Base-by-base conservation (phyloP, 2,113 vertebrate species). In the Seriola dumerili region DNA sequence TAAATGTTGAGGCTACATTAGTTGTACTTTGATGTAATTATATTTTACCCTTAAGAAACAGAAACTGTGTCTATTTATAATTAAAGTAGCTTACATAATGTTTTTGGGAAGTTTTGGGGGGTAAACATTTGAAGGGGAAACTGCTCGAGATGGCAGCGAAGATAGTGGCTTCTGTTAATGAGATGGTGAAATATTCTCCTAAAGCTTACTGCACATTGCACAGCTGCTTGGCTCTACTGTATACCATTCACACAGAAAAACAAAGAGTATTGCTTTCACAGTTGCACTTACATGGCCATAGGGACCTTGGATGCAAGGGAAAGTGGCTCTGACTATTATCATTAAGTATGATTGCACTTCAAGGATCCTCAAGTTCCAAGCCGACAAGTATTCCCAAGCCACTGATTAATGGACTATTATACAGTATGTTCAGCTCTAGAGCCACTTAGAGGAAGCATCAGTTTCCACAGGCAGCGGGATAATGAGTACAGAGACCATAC, bases 371-470 rank as follows among this genome's bases (percentile, higher is more conserved):
- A 25, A 80, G 85, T 81, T 87, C 72, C 61, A 44, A 73, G 81
- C 72, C 25, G 79, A 88, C 78, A 80, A 46, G 52, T 70, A 77
- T 63, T 91, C 87, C 83, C 78, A 13, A 55, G 78, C 52, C 42
- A 8, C 85, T 90, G 92, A 93, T 91, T 89, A 92, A 88, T 74
- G 78, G 67, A 78, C 81, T 80, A 85, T 91, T 89, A 88, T 78
- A 84, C 25, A 83, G 85, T 83, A 70, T 86, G 87, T 83, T 89
- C 80, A 69, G 80, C 85, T 85, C 59, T 73, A 44, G 52, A 88
- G 80, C 71, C 81, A 75, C 84, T 89, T 73, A 85, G 71, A 85
- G 68, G 61, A 76, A 58, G 44, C 55, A 46, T 74, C 67, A 59
- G 77, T 82, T 92, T 91, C 78, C 83, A 78, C 72, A 70, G 79